Conservation (phyloP, 1,140 invertebrate species). For the Brachionus calyciflorus region DNA sequence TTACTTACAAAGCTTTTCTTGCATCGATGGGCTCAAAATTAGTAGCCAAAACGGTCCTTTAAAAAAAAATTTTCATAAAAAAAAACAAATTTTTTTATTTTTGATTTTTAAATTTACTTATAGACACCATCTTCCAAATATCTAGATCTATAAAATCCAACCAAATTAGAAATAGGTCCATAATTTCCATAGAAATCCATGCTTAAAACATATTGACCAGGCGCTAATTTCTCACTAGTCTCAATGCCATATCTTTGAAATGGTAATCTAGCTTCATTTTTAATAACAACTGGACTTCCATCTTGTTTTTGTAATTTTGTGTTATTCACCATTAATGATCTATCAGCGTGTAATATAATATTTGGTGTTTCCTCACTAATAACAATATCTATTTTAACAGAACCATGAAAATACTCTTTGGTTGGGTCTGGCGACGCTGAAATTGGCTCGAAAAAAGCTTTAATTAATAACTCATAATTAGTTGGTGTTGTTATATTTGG, state of each 20-base stretch:
- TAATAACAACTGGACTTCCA: background rate
- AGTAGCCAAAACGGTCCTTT: slow-evolving; percentile 36
- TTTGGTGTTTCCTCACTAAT: background rate
- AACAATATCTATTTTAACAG: slow-evolving; percentile 4
- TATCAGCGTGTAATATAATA: slow-evolving; percentile 28
- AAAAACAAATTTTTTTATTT: background rate
- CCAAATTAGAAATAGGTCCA: slow-evolving; percentile 1
- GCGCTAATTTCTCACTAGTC: background rate
- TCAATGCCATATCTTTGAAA: slow-evolving; percentile 30
- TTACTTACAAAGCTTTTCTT: slow-evolving; percentile 26
- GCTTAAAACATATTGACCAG: background rate
- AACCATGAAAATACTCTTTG: background rate
- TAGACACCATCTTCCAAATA: slow-evolving; percentile 21
- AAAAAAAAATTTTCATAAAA: background rate
- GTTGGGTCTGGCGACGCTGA: background rate
- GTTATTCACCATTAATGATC: background rate
- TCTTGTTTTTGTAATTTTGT: background rate
- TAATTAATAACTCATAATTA: slow-evolving; percentile 13
- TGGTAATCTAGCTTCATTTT: background rate
- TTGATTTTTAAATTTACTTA: background rate
- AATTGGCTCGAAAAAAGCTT: slow-evolving; percentile 32
- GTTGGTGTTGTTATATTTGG: background rate
- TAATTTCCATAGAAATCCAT: slow-evolving; percentile 30
- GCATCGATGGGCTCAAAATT: slow-evolving; percentile 34
- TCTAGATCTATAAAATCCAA: slow-evolving; percentile 32